A percentile compares a stretch with the other conserved stretches of the same genome.
phyloP scores from a whole-genome alignment of 2,888 invertebrate species.

The Halocaridina rubra region DNA sequence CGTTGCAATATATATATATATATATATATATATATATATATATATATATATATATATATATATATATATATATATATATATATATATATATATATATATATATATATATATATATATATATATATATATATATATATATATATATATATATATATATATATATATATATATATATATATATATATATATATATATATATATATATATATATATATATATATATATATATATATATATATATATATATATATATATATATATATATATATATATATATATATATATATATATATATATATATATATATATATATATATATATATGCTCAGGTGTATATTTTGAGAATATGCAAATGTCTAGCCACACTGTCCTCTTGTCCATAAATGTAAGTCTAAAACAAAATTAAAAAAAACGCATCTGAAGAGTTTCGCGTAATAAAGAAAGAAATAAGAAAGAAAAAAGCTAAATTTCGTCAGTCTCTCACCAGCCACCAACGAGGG shows the following conservation, averaged over 20 bases:
- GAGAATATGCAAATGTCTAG: not conserved
- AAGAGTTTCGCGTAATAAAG: too few species aligned
- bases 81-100: constrained; percentile 14
- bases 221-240: not conserved
- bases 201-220: not conserved
- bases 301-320: not conserved
- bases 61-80: constrained; percentile 5
- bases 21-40: not conserved
- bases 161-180: not conserved
- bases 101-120: constrained; percentile 2
- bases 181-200: not conserved
- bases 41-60: not conserved
- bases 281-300: not conserved
- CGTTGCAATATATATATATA: not conserved
- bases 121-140: not conserved
- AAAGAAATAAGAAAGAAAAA: too few species aligned
- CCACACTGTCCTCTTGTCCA: too few species aligned
- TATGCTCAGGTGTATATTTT: not conserved
- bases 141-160: not conserved
- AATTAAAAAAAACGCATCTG: too few species aligned
- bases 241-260: not conserved
- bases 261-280: not conserved
- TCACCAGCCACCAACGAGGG: too few species aligned
- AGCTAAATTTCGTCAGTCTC: not conserved
- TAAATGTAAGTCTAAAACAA: too few species aligned